These are phyloP conservation scores for Mus caroli DNA, from an alignment of 2,797 vertebrate species.

Conservation along the genomic window DNA sequence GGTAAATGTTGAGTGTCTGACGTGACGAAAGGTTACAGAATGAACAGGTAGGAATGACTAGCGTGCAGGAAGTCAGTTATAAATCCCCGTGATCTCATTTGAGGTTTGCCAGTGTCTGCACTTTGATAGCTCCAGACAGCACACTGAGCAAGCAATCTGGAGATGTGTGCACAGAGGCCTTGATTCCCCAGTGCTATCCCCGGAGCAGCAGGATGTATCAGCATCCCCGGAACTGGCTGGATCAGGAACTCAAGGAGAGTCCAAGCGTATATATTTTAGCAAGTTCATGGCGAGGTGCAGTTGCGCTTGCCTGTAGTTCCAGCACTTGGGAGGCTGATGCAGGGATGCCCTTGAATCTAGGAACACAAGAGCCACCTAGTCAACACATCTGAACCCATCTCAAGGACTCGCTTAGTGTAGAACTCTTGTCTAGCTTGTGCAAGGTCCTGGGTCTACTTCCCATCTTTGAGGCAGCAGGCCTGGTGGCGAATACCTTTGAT, in stretches of 20 bases:
- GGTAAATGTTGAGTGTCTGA: not conserved
- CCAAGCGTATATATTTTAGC: accelerated
- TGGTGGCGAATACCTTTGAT: not conserved
- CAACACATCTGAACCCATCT: not conserved
- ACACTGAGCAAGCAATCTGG: not conserved
- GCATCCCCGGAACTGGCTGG: not conserved
- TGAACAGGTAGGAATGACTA: not conserved
- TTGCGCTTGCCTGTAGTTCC: too few species aligned
- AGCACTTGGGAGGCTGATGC: not conserved
- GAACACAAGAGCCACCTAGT: not conserved
- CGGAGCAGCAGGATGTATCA: too few species aligned
- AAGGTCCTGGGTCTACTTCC: not conserved
- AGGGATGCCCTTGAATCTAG: not conserved
- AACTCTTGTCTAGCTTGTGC: not conserved
- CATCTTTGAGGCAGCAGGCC: not conserved
- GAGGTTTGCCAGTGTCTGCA: not conserved
- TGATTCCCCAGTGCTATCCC: not conserved
- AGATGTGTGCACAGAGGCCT: not conserved
- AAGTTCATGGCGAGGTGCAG: not conserved
- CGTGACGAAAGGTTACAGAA: not conserved
- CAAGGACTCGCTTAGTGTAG: not conserved
- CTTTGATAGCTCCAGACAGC: not conserved
- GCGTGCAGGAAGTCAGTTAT: not conserved
- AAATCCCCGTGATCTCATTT: not conserved
- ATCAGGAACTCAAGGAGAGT: too few species aligned